Conservation (phyloP, 1,140 invertebrate genomes). For the Drosophila cardini region DNA sequence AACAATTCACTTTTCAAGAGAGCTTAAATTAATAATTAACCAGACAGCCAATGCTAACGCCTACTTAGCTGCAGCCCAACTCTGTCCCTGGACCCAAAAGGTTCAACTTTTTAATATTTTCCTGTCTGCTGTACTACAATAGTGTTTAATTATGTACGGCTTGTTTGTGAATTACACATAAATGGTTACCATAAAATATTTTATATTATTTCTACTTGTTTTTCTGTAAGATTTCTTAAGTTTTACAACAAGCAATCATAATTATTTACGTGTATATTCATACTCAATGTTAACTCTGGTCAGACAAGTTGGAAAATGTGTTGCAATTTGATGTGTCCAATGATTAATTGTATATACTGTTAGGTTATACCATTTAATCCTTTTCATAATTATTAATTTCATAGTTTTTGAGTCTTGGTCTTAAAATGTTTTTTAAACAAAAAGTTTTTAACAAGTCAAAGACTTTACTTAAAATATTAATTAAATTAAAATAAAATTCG, state of each 20-base stretch:
- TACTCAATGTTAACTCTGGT: neutral
- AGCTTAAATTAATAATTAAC: slow-evolving; percentile 41
- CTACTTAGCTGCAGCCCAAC: slow-evolving; percentile 10
- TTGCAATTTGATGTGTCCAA: neutral
- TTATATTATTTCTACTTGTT: neutral
- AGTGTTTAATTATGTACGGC: slow-evolving; percentile 32
- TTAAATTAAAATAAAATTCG: no score
- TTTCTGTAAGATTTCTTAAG: slow-evolving; percentile 13
- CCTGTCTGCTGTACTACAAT: slow-evolving; percentile 3
- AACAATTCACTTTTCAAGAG: slow-evolving; percentile 23
- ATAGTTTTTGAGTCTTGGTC: no score
- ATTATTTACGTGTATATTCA: neutral
- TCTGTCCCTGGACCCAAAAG: neutral
- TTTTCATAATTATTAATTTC: no score
- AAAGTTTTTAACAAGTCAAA: no score
- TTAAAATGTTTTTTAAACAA: no score
- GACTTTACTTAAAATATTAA: no score
- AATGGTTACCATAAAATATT: slow-evolving; percentile 21
- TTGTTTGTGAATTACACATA: slow-evolving; percentile 22
- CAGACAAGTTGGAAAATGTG: neutral
- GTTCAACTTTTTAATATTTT: slow-evolving; percentile 1
- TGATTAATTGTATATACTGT: no score
- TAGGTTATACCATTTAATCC: no score
- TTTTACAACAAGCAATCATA: neutral
- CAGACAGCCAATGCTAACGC: slow-evolving; percentile 32